phyloP scores from a whole-genome alignment of 2,797 vertebrate species.

The Hozukius guyotensis region DNA sequence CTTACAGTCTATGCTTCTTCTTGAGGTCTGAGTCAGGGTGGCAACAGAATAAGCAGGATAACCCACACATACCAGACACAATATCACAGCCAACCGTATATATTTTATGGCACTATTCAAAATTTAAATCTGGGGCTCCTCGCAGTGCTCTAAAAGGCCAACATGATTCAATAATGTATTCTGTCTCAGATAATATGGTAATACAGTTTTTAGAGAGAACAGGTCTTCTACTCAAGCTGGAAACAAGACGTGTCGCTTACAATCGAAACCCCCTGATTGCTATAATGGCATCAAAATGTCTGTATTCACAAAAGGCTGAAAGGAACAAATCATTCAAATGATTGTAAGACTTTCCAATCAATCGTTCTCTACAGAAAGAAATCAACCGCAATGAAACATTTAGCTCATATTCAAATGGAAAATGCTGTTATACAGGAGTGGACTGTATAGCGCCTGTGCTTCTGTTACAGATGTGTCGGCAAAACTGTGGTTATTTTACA shows the following conservation, averaged over 20 bases:
- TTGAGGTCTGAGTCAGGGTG: neutral
- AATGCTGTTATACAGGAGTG: neutral
- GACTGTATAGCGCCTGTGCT: too few relatives aligned
- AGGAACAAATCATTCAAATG: neutral
- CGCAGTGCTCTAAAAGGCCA: neutral
- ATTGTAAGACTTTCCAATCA: constrained; percentile 11
- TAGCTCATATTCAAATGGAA: neutral
- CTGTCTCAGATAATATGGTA: neutral
- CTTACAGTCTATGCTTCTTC: neutral
- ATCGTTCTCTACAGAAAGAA: neutral
- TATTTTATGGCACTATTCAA: neutral
- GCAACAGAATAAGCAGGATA: neutral
- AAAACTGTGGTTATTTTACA: neutral
- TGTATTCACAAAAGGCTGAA: neutral
- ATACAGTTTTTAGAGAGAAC: neutral
- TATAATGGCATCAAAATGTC: neutral
- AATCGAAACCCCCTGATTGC: neutral
- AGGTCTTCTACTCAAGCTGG: neutral
- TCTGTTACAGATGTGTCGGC: neutral
- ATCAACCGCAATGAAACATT: neutral
- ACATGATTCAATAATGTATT: neutral
- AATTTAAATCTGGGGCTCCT: neutral
- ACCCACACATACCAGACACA: neutral
- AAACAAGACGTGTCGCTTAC: neutral
- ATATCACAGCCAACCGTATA: neutral